These are phyloP conservation scores for Brotogeris chrysoptera DNA, from an alignment of 2,797 vertebrate genomes.

Conservation along the genomic window DNA sequence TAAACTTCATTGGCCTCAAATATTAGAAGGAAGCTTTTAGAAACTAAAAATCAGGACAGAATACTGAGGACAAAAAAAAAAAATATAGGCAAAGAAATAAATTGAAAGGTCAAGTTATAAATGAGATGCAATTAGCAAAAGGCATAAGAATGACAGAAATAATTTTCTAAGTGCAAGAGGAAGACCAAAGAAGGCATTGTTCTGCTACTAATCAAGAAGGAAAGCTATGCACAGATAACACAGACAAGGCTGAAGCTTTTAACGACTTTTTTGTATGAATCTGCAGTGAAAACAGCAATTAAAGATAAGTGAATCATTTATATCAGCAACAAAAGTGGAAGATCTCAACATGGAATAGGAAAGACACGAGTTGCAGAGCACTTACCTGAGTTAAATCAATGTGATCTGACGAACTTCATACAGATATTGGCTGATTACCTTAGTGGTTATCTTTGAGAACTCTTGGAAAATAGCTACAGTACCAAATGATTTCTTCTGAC, in stretches of 20 bases:
- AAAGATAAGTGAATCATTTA: constrained; percentile 43
- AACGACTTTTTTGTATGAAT: constrained; percentile 26
- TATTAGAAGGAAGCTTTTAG: background rate
- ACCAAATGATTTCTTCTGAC: background rate
- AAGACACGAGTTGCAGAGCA: background rate
- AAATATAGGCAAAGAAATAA: background rate
- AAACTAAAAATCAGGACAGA: background rate
- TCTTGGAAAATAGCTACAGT: background rate
- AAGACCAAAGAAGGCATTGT: constrained; percentile 26
- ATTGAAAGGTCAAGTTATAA: constrained; percentile 25
- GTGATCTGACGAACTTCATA: constrained; percentile 19
- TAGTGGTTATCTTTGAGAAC: background rate
- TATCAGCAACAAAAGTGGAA: constrained; percentile 15
- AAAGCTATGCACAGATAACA: constrained; percentile 28
- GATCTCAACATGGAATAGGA: background rate
- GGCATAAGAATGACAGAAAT: constrained; percentile 26
- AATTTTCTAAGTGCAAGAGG: background rate
- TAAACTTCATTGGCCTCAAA: background rate
- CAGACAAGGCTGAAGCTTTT: constrained; percentile 21
- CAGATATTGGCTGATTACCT: background rate
- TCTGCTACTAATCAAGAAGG: constrained; percentile 32
- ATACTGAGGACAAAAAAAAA: background rate
- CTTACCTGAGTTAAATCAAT: constrained; percentile 14
- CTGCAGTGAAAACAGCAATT: constrained; percentile 40
- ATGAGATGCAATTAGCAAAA: constrained; percentile 44